Percentiles rank a stretch among this genome's conserved stretches.
These are phyloP conservation scores for Adelognathus sp. DNA, from an alignment of 2,888 invertebrate genomes.

Conservation along the genomic window DNA sequence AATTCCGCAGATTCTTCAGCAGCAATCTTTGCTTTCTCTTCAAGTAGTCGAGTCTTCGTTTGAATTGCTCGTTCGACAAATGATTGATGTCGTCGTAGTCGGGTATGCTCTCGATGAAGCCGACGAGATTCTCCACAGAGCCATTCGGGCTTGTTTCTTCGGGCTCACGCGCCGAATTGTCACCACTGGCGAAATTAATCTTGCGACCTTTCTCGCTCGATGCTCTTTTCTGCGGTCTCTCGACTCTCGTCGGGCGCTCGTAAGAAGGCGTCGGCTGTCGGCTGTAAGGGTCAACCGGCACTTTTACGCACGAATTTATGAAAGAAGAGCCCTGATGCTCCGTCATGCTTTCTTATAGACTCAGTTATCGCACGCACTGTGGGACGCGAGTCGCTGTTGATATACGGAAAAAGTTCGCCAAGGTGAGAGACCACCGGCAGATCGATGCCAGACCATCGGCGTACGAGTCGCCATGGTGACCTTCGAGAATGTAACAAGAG, in stretches of 20 bases:
- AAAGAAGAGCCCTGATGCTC: slow-evolving; percentile 85
- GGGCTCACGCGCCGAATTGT: slow-evolving; percentile 19
- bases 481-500: slow-evolving; percentile 46
- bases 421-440: slow-evolving; percentile 44
- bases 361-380: slow-evolving; percentile 10
- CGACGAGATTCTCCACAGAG: slow-evolving; percentile 84
- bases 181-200: slow-evolving; percentile 74
- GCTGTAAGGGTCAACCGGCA: slow-evolving; percentile 88
- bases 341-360: slow-evolving; percentile 75
- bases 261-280: slow-evolving; percentile 88
- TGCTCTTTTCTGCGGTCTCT: slow-evolving; percentile 57
- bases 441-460: slow-evolving; percentile 60
- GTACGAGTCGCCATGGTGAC: slow-evolving; percentile 65
- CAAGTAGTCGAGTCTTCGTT: slow-evolving; percentile 86
- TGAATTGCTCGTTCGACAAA: slow-evolving; percentile 89
- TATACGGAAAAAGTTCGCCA: too few relatives aligned
- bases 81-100: slow-evolving; percentile 91
- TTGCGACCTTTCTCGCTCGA: slow-evolving; percentile 70
- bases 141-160: slow-evolving; percentile 71
- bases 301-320: slow-evolving; percentile 87
- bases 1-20: slow-evolving; percentile 75
- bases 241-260: slow-evolving; percentile 82
- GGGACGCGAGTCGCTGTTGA: slow-evolving; percentile 17
- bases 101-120: slow-evolving; percentile 90
- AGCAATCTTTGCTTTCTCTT: slow-evolving; percentile 85